phyloP scores from a whole-genome alignment of 2,797 vertebrate genomes.

The Gambelia wislizenii region DNA sequence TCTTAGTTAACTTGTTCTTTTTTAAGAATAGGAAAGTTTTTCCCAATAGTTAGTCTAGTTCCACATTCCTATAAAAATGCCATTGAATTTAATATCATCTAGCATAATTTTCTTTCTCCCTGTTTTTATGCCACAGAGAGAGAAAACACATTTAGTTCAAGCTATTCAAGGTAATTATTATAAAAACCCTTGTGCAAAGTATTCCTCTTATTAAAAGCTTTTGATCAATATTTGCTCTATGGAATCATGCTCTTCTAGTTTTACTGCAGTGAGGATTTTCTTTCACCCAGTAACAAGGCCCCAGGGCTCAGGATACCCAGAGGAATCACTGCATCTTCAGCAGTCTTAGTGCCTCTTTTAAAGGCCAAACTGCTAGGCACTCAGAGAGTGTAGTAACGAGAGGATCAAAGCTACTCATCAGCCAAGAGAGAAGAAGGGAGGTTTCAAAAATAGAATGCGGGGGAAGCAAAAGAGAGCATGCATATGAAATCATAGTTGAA shows the following conservation, averaged over 20 bases:
- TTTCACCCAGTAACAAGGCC: background rate
- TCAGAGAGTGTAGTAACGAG: background rate
- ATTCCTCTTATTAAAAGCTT: background rate
- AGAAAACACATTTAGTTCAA: background rate
- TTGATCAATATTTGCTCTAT: background rate
- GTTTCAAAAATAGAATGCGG: constrained; percentile 28
- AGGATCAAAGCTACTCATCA: constrained; percentile 13
- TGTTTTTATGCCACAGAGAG: background rate
- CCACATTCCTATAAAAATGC: background rate
- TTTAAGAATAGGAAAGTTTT: background rate
- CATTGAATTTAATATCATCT: background rate
- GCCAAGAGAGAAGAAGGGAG: background rate
- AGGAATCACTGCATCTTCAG: background rate
- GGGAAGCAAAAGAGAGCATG: constrained; percentile 20
- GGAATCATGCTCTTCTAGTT: background rate
- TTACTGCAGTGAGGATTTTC: background rate
- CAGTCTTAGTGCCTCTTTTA: background rate
- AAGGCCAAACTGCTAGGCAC: constrained; percentile 1
- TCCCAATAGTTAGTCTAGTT: background rate
- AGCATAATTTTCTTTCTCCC: background rate
- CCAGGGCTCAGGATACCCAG: background rate
- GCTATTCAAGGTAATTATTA: background rate
- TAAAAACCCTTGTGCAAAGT: background rate
- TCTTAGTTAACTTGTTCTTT: background rate
- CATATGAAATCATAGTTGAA: constrained; percentile 23